phyloP scores from a whole-genome alignment of 37 sponge, comb jelly and placozoan genomes.

The Tethya wilhelma region DNA sequence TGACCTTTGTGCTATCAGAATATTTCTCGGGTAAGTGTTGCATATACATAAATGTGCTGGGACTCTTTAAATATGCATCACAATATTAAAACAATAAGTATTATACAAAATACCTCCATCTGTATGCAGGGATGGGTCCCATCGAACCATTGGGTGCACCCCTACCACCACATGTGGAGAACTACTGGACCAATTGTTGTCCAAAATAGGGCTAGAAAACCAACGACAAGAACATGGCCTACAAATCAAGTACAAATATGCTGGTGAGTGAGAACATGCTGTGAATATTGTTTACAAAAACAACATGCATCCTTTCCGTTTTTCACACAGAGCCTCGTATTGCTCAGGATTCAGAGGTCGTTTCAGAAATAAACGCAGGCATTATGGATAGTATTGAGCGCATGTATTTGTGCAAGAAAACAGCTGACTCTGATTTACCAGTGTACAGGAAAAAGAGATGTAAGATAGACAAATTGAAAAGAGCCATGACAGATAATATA shows the following conservation, averaged over 20 bases:
- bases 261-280: neutral
- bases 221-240: conserved; percentile 7
- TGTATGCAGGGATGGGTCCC: conserved; percentile 17
- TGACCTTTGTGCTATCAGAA: conserved; percentile 12
- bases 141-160: conserved; percentile 8
- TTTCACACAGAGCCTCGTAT: conserved; percentile 10
- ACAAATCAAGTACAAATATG: conserved; percentile 2
- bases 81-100: no score
- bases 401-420: neutral
- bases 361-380: conserved; percentile 6
- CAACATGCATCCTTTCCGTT: no score
- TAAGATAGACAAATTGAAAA: neutral
- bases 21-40: conserved; percentile 14
- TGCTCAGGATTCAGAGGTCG: conserved; percentile 4
- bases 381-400: conserved; percentile 17
- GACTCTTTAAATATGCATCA: no score
- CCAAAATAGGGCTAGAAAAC: neutral
- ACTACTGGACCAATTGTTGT: neutral
- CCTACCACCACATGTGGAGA: conserved; percentile 20
- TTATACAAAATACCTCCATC: no score
- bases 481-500: neutral
- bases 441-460: conserved; percentile 18
- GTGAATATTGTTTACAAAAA: neutral
- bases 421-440: no score
- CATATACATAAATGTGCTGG: neutral